A percentile compares a stretch with the other conserved stretches of the same genome.
These are phyloP conservation scores for Heliconius hermathena DNA, from an alignment of 1,140 invertebrate species.

Conservation along the genomic window DNA sequence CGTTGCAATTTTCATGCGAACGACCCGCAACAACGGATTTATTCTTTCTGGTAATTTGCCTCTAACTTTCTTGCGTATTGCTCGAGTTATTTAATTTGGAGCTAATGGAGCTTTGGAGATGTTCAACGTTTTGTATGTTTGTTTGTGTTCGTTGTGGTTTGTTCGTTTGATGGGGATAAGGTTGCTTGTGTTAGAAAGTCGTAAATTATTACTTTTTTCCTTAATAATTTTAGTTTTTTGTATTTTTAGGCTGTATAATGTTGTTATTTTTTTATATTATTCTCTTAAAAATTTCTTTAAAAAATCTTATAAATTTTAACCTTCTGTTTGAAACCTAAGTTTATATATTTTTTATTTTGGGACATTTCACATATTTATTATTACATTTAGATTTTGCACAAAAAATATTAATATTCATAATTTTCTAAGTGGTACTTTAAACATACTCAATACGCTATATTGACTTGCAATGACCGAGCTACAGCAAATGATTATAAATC, in stretches of 20 bases:
- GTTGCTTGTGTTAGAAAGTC: background rate
- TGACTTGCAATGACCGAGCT: too few species aligned
- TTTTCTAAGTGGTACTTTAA: too few species aligned
- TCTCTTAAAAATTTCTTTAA: background rate
- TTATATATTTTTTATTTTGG: too few species aligned
- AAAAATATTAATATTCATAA: too few species aligned
- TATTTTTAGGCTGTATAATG: background rate
- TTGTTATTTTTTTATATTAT: background rate
- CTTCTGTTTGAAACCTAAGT: too few species aligned
- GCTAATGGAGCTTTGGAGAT: conserved; percentile 42
- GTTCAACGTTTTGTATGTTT: conserved; percentile 28
- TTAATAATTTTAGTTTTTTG: background rate
- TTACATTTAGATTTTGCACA: too few species aligned
- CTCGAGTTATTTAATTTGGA: conserved; percentile 45
- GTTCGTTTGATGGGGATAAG: background rate
- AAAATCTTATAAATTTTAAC: background rate
- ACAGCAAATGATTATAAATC: too few species aligned
- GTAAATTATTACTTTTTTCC: background rate
- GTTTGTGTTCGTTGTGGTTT: background rate
- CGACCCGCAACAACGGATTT: conserved; percentile 73
- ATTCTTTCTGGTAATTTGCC: conserved; percentile 74
- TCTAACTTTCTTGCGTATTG: conserved; percentile 58
- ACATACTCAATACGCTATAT: too few species aligned
- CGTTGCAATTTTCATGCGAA: conserved; percentile 78
- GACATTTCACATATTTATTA: too few species aligned